These are phyloP conservation scores for Polymixis lichenea DNA, from an alignment of 2,888 invertebrate genomes.

Conservation along the genomic window DNA sequence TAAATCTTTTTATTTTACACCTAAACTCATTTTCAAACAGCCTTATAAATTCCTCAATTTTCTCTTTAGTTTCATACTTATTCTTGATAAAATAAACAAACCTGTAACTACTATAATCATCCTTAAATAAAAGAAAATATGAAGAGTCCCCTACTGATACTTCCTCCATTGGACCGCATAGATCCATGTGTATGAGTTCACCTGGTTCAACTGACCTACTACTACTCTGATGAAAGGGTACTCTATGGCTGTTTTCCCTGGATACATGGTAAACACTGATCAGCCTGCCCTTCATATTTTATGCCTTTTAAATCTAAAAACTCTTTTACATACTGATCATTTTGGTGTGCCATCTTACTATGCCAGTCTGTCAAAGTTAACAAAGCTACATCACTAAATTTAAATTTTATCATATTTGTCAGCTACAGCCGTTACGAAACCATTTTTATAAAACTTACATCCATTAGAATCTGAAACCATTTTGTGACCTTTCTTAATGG, in stretches of 20 bases:
- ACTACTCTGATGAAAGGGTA: slow-evolving; percentile 7
- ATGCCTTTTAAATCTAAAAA: slow-evolving; percentile 28
- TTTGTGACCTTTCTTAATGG: slow-evolving; percentile 1
- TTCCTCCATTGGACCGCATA: too few relatives aligned
- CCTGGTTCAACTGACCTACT: slow-evolving; percentile 14
- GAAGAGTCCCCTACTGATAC: slow-evolving; percentile 5
- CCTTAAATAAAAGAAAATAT: slow-evolving; percentile 44
- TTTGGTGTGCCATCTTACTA: slow-evolving; percentile 33
- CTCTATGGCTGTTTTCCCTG: slow-evolving; percentile 10
- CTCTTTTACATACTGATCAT: slow-evolving; percentile 24
- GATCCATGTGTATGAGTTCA: background rate
- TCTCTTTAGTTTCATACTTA: slow-evolving; percentile 30
- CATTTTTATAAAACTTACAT: slow-evolving; percentile 17
- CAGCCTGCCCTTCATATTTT: slow-evolving; percentile 21
- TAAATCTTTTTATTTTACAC: slow-evolving; percentile 24
- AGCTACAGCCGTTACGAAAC: background rate
- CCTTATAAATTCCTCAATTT: slow-evolving; percentile 22
- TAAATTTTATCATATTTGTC: slow-evolving; percentile 10
- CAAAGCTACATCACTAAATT: slow-evolving; percentile 5
- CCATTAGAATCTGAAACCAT: slow-evolving; percentile 3
- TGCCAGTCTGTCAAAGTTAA: slow-evolving; percentile 28
- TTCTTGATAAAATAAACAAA: slow-evolving; percentile 42
- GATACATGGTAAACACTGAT: slow-evolving; percentile 3
- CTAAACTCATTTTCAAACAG: slow-evolving; percentile 34
- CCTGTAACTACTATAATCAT: slow-evolving; percentile 42